A percentile compares a stretch with the other conserved stretches of the same genome.
phyloP scores from a whole-genome alignment of 2,888 invertebrate species.

The Pollenia angustigena region DNA sequence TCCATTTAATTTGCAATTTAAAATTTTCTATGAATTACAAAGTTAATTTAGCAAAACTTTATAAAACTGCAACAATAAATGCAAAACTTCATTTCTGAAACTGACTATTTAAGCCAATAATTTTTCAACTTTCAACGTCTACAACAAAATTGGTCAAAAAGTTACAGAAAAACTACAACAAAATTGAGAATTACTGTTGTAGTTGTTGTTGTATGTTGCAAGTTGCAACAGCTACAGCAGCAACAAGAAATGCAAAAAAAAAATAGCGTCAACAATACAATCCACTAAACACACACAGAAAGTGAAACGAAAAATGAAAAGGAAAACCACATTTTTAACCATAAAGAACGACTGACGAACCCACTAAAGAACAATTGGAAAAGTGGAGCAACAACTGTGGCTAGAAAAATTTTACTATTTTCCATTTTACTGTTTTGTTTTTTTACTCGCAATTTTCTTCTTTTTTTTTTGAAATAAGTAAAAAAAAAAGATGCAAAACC shows the following conservation, averaged over 20 bases:
- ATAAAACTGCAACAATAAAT: constrained; percentile 36
- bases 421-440: not conserved
- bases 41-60: constrained; percentile 5
- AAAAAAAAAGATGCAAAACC: not conserved
- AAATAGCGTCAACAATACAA: constrained; percentile 8
- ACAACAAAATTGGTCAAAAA: constrained; percentile 42
- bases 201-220: not conserved
- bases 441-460: not conserved
- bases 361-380: constrained; percentile 57
- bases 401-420: constrained; percentile 20
- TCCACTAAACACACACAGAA: constrained; percentile 15
- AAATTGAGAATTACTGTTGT: not conserved
- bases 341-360: constrained; percentile 33
- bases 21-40: constrained; percentile 11
- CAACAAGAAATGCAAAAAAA: not conserved
- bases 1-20: not conserved
- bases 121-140: constrained; percentile 41
- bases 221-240: constrained; percentile 4
- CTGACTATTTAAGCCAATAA: constrained; percentile 34
- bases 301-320: not conserved
- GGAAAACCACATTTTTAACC: constrained; percentile 36
- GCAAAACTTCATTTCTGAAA: not conserved
- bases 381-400: constrained; percentile 62
- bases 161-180: not conserved
- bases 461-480: constrained; percentile 21